Evolutionary conservation across 2,797 vertebrate species (phyloP).

Genomic region (Melopsittacus undulatus): DNA sequence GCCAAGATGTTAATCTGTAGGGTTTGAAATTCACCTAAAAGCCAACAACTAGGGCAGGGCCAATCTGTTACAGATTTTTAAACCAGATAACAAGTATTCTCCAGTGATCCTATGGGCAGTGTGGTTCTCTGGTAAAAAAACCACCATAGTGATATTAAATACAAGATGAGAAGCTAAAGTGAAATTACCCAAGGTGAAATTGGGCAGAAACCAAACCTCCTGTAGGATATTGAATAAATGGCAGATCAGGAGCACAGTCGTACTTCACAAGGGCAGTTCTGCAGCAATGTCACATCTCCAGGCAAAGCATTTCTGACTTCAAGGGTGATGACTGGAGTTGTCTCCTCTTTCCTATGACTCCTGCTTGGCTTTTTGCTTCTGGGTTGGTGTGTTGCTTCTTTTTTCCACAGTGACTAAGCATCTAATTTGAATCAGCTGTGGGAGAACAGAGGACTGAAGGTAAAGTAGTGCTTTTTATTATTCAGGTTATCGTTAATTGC

Average conservation of each 20-base stretch:
- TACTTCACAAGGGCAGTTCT: neutral
- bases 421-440: constrained; percentile 21
- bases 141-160: neutral
- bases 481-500: constrained; percentile 42
- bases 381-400: neutral
- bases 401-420: neutral
- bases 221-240: neutral
- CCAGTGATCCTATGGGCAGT: rapidly evolving
- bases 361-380: neutral
- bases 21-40: neutral
- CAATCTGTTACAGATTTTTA: neutral
- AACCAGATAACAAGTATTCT: neutral
- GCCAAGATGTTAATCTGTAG: neutral
- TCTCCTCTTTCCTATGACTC: neutral
- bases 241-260: neutral
- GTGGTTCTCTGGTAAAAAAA: neutral
- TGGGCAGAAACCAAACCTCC: neutral
- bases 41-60: neutral
- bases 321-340: rapidly evolving
- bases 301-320: neutral
- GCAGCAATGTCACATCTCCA: neutral
- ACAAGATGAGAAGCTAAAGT: neutral
- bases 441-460: constrained; percentile 24
- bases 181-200: neutral
- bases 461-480: constrained; percentile 53